Evolutionary conservation across 2,797 vertebrate species (phyloP), one percentile per base, ranked within the genome.

Genomic region (Antrozous pallidus): DNA sequence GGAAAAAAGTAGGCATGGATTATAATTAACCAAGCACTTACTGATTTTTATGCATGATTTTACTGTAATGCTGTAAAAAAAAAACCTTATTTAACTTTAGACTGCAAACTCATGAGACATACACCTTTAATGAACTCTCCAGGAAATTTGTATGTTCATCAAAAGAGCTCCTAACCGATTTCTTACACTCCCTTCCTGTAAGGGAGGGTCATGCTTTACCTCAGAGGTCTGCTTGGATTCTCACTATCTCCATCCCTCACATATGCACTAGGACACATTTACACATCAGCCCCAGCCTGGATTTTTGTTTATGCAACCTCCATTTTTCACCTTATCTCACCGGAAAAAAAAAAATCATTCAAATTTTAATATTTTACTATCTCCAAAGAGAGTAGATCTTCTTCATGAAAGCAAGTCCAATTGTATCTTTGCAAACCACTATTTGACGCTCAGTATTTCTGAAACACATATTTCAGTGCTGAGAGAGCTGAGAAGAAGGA

Each of bases 1-100:
- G 24, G 97, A 65, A 98, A 97, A 97, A 78, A 93, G 42, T 1
- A 90, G 42, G n/a, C 14, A 94, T 33, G 82, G 71, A 40, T 89
- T 36, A 91, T 2, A 79, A 69, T 65, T 88, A 51, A 83, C 74
- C 74, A 81, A 80, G 54, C 5, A 26, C 22, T 74, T 36, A 14
- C 7, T 14, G 38, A 49, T n/a, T 88, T 22, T 75, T 22, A 70
- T 33, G 24, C 20, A 69, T 36, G 5, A 63, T 85, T 47, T 36
- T 8, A 54, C 9, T 16, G 16, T 14, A 38, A 24, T 49, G 5
- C 69, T 87, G 28, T 74, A 78, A 17, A 49, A 49, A 17, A 49
- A 49, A 90, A 91, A 45, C 1, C 2, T 17, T 63, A 74, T 56
- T 84, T 81, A 33, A 65, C 42, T 84, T 49, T 73, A 77, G 61